phyloP scores from a whole-genome alignment of 2,797 vertebrate genomes.

The Brotula barbata region DNA sequence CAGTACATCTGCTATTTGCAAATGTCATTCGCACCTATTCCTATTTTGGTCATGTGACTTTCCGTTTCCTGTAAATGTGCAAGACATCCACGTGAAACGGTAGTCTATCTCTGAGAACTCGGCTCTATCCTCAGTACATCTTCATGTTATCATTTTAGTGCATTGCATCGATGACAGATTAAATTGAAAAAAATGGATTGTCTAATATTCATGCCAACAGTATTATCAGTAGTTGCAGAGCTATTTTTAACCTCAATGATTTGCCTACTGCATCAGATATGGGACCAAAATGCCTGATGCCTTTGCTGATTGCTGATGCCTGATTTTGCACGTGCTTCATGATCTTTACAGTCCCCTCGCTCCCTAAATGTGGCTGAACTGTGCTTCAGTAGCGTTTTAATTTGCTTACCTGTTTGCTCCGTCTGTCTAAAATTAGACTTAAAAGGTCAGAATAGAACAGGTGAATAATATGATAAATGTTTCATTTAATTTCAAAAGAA shows the following conservation, averaged over 20 bases:
- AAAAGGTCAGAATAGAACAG: too few relatives aligned
- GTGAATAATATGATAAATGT: too few relatives aligned
- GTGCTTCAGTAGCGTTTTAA: too few relatives aligned
- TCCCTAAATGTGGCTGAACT: too few relatives aligned
- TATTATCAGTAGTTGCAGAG: slow-evolving; percentile 22
- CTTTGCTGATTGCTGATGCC: too few relatives aligned
- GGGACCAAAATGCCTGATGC: too few relatives aligned
- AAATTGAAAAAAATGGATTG: slow-evolving; percentile 41
- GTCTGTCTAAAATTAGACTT: too few relatives aligned
- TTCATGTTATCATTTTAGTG: slow-evolving; percentile 52
- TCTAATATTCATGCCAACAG: slow-evolving; percentile 36
- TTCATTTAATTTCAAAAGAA: too few relatives aligned
- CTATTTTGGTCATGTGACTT: slow-evolving; percentile 59
- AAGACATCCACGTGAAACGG: slow-evolving; percentile 37
- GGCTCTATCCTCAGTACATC: slow-evolving; percentile 29
- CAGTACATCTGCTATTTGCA: slow-evolving; percentile 41
- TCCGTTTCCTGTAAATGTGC: slow-evolving; percentile 50
- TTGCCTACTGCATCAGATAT: slow-evolving; percentile 6
- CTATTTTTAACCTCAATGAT: slow-evolving; percentile 10
- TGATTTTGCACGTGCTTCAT: too few relatives aligned
- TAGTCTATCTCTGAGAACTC: slow-evolving; percentile 29
- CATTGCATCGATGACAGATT: slow-evolving; percentile 31
- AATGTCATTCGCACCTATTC: slow-evolving; percentile 45
- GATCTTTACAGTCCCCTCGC: too few relatives aligned
- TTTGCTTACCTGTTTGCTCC: too few relatives aligned